Conservation (phyloP, 2,888 invertebrate species). For the Lasioglossum zephyrum region DNA sequence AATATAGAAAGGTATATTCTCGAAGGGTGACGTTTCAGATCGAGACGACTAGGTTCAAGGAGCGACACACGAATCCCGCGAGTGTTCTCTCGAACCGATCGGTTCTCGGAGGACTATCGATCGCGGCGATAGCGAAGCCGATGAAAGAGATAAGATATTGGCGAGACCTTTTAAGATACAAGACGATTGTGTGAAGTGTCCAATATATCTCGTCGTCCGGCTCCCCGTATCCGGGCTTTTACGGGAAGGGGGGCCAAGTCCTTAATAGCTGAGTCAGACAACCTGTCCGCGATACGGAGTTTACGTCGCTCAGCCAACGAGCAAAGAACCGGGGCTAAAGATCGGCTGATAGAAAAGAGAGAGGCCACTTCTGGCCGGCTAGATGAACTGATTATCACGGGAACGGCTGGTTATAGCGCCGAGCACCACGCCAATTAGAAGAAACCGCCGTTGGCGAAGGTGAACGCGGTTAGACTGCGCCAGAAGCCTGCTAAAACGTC, state of each 20-base stretch:
- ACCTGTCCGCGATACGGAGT: conserved; percentile 45
- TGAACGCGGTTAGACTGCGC: conserved; percentile 51
- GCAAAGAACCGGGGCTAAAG: conserved; percentile 35
- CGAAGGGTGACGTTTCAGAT: not conserved
- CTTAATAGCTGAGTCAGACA: conserved; percentile 54
- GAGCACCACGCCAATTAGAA: conserved; percentile 45
- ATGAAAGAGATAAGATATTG: conserved; percentile 31
- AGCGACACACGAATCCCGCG: conserved; percentile 9
- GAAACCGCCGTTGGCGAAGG: conserved; percentile 6
- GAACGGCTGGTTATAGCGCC: conserved; percentile 17
- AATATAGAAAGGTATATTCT: not conserved
- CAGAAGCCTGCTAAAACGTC: conserved; percentile 74
- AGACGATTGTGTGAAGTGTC: conserved; percentile 38
- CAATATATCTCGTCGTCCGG: conserved; percentile 36
- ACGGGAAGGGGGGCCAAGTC: conserved; percentile 16
- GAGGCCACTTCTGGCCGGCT: conserved; percentile 41
- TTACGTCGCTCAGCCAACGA: conserved; percentile 37
- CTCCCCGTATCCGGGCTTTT: conserved; percentile 14
- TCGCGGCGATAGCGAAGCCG: conserved; percentile 17
- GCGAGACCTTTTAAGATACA: conserved; percentile 24
- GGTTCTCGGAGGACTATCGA: conserved; percentile 34
- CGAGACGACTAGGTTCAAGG: not conserved
- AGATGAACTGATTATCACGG: conserved; percentile 62
- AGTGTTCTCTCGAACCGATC: conserved; percentile 22
- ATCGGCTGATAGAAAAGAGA: conserved; percentile 48